These are phyloP conservation scores for Dufourea novaeangliae DNA, from an alignment of 1,140 invertebrate species.

Conservation along the genomic window DNA sequence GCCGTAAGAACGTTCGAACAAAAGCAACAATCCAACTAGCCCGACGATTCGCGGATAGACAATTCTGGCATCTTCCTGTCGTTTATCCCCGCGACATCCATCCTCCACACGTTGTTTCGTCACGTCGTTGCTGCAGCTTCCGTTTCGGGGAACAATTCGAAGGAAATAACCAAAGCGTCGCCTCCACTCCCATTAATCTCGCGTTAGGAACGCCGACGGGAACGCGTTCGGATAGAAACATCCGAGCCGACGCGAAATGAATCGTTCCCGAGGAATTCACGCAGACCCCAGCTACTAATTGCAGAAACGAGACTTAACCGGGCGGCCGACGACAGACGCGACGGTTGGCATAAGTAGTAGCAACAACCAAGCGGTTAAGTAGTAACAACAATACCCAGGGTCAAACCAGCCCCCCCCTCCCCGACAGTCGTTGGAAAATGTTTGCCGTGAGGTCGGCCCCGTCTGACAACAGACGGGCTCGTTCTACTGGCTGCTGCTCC, in stretches of 20 bases:
- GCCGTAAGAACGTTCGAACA: too few species aligned
- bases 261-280: not conserved
- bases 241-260: not conserved
- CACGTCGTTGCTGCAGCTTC: too few species aligned
- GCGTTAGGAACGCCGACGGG: too few species aligned
- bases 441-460: not conserved
- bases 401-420: too few species aligned
- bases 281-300: not conserved
- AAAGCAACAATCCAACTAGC: too few species aligned
- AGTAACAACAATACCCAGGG: conserved; percentile 6
- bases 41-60: not conserved
- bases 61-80: too few species aligned
- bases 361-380: conserved; percentile 1
- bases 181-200: too few species aligned
- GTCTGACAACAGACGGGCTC: not conserved
- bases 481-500: not conserved
- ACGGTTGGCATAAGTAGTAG: not conserved
- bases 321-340: not conserved
- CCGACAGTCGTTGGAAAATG: not conserved
- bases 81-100: too few species aligned
- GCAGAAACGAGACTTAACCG: not conserved
- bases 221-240: too few species aligned
- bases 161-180: too few species aligned
- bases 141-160: too few species aligned
- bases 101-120: too few species aligned